Base-by-base conservation (phyloP, 2,797 vertebrate species). In the Sphenodon punctatus region DNA sequence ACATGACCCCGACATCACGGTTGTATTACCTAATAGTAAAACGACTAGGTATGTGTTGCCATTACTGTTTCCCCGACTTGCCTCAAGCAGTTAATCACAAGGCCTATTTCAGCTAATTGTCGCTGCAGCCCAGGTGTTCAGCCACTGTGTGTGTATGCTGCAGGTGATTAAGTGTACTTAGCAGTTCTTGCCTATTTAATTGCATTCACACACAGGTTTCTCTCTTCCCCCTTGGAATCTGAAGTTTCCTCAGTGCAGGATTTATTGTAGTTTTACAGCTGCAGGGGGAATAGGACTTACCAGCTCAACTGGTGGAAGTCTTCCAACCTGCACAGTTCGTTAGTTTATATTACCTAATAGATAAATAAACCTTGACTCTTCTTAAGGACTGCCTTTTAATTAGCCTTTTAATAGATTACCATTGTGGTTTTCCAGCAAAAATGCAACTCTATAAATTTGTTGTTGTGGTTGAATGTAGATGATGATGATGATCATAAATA, bases 381-480 rank as follows among this genome's bases (percentile, higher is more conserved):
- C 84, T 68, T 92, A 80, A 94, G 89, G 89, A 87, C 61, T 89
- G 75, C 84, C 59, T 51, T 95, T 94, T 96, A 94, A 95, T 95
- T 95, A 94, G 92, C 94, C 93, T 89, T 93, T 75, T 94, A 95
- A 92, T 95, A 91, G 91, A 89, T 88, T 90, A 87, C 85, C 90
- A 85, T 92, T 91, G 90, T 93, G 93, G 95, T 90, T 91, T 83
- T 88, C 84, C 82, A 86, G 75, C 67, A 32, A 72, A 80, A 94
- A 89, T 90, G 81, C 90, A 88, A 75, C 68, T 90, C 76, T 78
- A 84, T 92, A 92, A 91, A 89, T 94, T 94, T 93, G 90, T 93
- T 93, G 90, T 75, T 77, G 65, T 94, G 93, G 95, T 95, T 94
- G 92, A 94, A 93, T 82, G 60, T 87, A 85, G 81, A 88, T 93